phyloP scores from a whole-genome alignment of 2,113 vertebrate genomes.

The Bubalus kerabau region DNA sequence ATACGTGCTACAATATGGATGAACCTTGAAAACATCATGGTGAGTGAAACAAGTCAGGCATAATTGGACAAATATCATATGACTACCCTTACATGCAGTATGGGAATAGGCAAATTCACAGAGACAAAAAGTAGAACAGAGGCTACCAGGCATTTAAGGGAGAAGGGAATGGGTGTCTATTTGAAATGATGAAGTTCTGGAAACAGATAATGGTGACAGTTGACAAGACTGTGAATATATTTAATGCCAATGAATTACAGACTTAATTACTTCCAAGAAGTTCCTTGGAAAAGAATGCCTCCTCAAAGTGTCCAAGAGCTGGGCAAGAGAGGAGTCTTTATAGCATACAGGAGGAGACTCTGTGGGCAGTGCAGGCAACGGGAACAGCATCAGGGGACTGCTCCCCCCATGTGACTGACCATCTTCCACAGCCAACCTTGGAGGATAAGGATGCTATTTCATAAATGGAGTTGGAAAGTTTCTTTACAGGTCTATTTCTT shows the following conservation, averaged over 20 bases:
- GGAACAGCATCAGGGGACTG: background rate
- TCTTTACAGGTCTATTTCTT: background rate
- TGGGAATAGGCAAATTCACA: background rate
- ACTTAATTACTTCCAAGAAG: background rate
- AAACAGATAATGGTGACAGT: background rate
- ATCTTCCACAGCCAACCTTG: background rate
- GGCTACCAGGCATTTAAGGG: background rate
- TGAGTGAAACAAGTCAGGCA: background rate
- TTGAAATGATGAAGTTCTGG: background rate
- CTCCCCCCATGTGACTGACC: background rate
- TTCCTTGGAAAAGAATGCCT: background rate
- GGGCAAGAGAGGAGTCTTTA: background rate
- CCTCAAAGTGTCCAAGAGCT: background rate
- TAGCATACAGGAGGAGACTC: background rate
- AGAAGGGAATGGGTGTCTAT: background rate
- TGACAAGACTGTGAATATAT: background rate
- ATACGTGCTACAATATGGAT: background rate
- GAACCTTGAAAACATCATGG: background rate
- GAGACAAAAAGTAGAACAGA: background rate
- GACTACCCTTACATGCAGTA: background rate
- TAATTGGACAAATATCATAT: background rate
- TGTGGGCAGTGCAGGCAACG: fast-evolving
- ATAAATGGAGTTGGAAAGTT: background rate
- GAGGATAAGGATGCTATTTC: background rate
- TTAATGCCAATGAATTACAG: background rate